Evolutionary conservation across 2,888 invertebrate species (phyloP), one percentile per base, ranked within the genome.

Genomic region (Autographa pulchrina): DNA sequence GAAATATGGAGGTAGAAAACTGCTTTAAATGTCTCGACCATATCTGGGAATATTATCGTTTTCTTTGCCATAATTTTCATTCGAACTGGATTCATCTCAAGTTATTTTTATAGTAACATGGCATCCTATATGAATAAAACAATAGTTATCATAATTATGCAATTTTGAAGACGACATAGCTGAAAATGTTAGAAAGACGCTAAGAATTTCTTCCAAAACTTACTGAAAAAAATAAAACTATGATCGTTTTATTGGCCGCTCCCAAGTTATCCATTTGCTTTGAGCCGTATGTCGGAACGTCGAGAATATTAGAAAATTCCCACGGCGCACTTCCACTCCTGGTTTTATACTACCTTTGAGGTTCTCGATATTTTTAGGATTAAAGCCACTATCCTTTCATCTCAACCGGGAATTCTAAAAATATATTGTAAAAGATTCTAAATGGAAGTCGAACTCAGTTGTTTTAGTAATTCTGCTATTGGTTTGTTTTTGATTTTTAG

Each of bases 1-100:
- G 13, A 65, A 35, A 52, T 48, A 13, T 60, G 52, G 59, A 20
- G 58, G 20, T 62, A 79, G 67, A 67, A 80, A 80, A 80, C 54
- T 61, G 61, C 48, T 63, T 62, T 63, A 25, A n/a, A 43, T 64
- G 61, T 60, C 62, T 56, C 13, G 56, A 32, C 58, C 31, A 62
- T 62, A 62, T 63, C 58, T 41, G 0, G 11, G 63, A n/a, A n/a
- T 16, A 25, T 56, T 48, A n/a, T 48, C 7, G n/a, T n/a, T 48
- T n/a, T 48, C n/a, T 14, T 43, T 5, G 43, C 6, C 14, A 16
- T 43, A 16, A 14, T 41, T 43, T 43, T 16, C 14, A 6, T 43
- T 43, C 43, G 14, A 43, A 43, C 16, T 14, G 14, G 16, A 6
- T 43, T 14, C 14, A 14, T 48, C n/a, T n/a, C n/a, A 8, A n/a